phyloP scores from a whole-genome alignment of 2,888 invertebrate genomes.

The Altica lythri region DNA sequence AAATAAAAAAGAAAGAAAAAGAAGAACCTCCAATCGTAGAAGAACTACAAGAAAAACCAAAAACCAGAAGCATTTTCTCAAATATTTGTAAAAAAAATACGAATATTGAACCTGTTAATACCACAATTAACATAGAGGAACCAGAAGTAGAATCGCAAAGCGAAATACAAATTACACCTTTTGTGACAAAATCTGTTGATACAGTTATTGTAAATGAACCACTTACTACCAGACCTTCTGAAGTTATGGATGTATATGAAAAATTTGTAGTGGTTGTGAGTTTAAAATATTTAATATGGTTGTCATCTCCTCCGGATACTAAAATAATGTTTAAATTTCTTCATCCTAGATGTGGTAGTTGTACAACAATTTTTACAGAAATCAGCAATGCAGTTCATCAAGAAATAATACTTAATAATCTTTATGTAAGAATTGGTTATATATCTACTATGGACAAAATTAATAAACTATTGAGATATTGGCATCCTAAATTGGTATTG shows the following conservation, averaged over 20 bases:
- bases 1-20: conserved; percentile 8
- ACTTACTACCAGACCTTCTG: conserved; percentile 30
- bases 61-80: conserved; percentile 33
- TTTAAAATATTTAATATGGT: conserved; percentile 45
- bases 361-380: conserved; percentile 43
- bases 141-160: neutral
- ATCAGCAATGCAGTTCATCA: conserved; percentile 39
- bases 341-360: conserved; percentile 50
- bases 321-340: conserved; percentile 48
- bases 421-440: conserved; percentile 45
- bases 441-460: conserved; percentile 45
- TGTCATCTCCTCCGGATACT: conserved; percentile 34
- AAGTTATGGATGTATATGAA: conserved; percentile 36
- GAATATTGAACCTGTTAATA: conserved; percentile 8
- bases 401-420: conserved; percentile 41
- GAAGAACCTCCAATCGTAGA: conserved; percentile 22
- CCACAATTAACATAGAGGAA: conserved; percentile 6
- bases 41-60: conserved; percentile 27
- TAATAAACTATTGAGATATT: conserved; percentile 43
- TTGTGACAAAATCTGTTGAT: conserved; percentile 38
- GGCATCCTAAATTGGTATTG: conserved; percentile 47
- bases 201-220: conserved; percentile 38
- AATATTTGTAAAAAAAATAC: conserved; percentile 26
- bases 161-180: conserved; percentile 12
- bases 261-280: conserved; percentile 48